A percentile compares a stretch with the other conserved stretches of the same genome.
Conservation (phyloP, 2,113 vertebrate genomes). For the Asarcornis scutulata region DNA sequence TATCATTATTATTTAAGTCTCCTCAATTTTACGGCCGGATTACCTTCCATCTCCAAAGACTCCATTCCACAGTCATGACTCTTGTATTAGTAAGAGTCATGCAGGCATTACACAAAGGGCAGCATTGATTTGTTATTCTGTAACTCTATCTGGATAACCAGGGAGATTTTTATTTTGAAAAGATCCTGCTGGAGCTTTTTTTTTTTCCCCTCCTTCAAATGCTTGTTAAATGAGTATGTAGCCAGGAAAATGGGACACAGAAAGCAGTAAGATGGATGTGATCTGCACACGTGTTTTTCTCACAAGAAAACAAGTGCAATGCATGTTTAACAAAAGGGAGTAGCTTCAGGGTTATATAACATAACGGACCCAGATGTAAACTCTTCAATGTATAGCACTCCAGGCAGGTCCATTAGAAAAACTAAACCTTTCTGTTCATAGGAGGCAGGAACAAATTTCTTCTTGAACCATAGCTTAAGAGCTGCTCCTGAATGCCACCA, state of each 20-base stretch:
- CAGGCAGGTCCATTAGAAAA: neutral
- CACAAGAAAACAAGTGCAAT: conserved; percentile 16
- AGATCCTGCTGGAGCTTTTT: neutral
- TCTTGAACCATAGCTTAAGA: neutral
- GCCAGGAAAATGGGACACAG: conserved; percentile 39
- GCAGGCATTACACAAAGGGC: neutral
- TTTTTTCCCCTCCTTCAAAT: neutral
- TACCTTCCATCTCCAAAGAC: neutral
- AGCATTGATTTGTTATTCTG: conserved; percentile 7
- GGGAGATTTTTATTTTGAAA: conserved; percentile 52
- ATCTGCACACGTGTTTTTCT: neutral
- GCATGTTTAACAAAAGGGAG: conserved; percentile 10
- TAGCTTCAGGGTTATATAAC: neutral
- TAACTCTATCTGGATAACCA: neutral
- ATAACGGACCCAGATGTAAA: neutral
- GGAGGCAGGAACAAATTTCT: neutral
- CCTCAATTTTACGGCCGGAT: neutral
- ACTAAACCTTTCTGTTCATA: neutral
- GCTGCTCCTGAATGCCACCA: neutral
- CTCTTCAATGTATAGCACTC: neutral
- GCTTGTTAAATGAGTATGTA: neutral
- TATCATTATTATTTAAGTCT: neutral
- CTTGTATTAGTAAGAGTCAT: neutral
- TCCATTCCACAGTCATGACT: conserved; percentile 1
- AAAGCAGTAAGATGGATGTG: neutral